Base-by-base conservation (phyloP, 2,888 invertebrate genomes). In the Poecilus cupreus region DNA sequence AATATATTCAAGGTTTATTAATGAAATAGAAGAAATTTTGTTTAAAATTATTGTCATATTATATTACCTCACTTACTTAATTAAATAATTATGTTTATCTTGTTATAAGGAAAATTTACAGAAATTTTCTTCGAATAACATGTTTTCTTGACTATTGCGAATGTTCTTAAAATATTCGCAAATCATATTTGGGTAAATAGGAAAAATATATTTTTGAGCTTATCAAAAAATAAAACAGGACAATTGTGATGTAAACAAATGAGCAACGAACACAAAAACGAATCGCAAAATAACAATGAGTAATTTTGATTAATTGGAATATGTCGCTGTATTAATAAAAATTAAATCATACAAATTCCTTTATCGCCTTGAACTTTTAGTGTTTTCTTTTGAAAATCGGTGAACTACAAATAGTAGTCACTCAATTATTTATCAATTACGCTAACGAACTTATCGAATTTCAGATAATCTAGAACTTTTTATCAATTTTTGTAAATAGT, bases 361-460 rank as follows among this genome's bases (percentile, higher is more conserved):
- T 70, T 70, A 43, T 39, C 20, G 3, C 68, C 68, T 70, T 70
- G 68, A 70, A 70, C 68, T 70, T 70, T 70, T 39, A 13, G 6
- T 70, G 8, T 32, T 6, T 39, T 70, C 39, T 3, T 20, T 54
- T 10, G 13, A 70, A 70, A 72, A 43, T 46, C 43, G 46, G 4
- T 72, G 72, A 72, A 72, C 46, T 43, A 13, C 22, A 18, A 18
- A 72, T 43, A n/a, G n/a, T 20, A 39, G 3, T 72, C 22, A 20
- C 20, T 43, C 13, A 39, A 39, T 70, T n/a, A 22, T 72, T 72
- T 72, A 37, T 72, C 8, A 43, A 72, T 70, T 70, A 18, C 6
- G 37, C 10, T 10, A 57, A 11, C 11, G 26, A 18, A 22, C 10
- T 72, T 72, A 49, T 43, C 46, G 6, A 46, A 18, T 20, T 13